Base-by-base conservation (phyloP, 2,797 vertebrate species). In the Clarias fuscus region DNA sequence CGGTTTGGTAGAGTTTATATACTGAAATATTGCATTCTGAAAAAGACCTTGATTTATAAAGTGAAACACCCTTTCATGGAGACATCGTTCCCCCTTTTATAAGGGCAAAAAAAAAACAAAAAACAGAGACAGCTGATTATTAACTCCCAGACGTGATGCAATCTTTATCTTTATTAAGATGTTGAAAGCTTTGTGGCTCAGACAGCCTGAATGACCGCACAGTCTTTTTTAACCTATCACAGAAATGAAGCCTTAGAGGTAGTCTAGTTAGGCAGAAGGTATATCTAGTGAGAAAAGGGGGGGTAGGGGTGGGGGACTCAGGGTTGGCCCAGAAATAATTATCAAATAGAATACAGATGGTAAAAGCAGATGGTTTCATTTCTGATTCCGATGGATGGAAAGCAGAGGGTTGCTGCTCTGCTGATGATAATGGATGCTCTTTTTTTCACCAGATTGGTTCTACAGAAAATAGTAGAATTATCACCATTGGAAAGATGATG, bases 341-440 rank as follows among this genome's bases (percentile, higher is more conserved):
- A 94, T 93, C 90, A 94, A 94, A 94, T 93, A 88, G 91, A 90
- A 90, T 94, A 89, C 95, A 95, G 95, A 95, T 95, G 94, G 95
- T 92, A 85, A 89, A 94, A 93, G 94, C 95, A 96, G 95, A 96
- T 95, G 95, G 95, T 94, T 95, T 94, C 92, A 94, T 94, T 95
- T 89, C 82, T 81, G 84, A 70, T 77, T 85, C 86, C 61, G 53
- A 59, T 91, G 92, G 93, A 95, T 92, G 91, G 92, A 91, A 91
- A 92, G 92, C 93, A 90, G 90, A 91, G 92, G 91, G 92, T 93
- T 91, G 91, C 89, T 87, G 91, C 81, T 89, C 90, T 85, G 90
- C 92, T 94, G 92, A 93, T 94, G 93, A 92, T 94, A 94, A 95
- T 94, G 91, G 92, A 93, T 92, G 91, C 91, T 90, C 91, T 87